Evolutionary conservation across 2,888 invertebrate species (phyloP).

Genomic region (Agrilus cyanescens): DNA sequence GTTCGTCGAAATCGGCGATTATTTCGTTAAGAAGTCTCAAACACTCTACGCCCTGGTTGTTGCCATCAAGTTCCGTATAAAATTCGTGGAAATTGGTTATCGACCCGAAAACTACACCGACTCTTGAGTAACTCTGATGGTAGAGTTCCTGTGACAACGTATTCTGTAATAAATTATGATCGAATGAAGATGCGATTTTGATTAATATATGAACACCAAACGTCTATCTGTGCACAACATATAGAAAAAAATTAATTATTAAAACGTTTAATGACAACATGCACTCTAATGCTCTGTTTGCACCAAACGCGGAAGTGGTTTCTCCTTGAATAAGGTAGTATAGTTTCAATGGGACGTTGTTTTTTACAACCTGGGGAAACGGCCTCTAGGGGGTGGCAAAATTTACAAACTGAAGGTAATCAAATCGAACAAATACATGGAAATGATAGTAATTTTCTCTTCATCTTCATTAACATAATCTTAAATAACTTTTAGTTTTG

Average conservation of each 20-base stretch:
- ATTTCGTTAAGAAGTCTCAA: constrained; percentile 80
- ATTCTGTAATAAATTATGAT: constrained; percentile 36
- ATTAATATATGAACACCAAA: constrained; percentile 5
- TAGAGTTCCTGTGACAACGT: constrained; percentile 71
- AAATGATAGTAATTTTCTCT: too few relatives aligned
- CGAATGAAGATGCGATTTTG: constrained; percentile 5
- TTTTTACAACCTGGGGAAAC: too few relatives aligned
- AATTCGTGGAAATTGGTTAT: constrained; percentile 92
- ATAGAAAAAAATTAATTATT: neutral
- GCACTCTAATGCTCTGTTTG: too few relatives aligned
- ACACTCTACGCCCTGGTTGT: constrained; percentile 86
- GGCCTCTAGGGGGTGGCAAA: too few relatives aligned
- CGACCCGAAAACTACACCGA: constrained; percentile 84
- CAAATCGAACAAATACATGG: too few relatives aligned
- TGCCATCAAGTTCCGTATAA: constrained; percentile 84
- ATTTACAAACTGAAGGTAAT: too few relatives aligned
- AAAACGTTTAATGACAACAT: too few relatives aligned
- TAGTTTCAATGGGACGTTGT: too few relatives aligned
- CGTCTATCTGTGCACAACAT: constrained; percentile 5
- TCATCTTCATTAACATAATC: too few relatives aligned
- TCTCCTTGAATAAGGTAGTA: too few relatives aligned
- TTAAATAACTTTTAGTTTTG: too few relatives aligned
- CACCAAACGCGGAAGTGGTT: too few relatives aligned
- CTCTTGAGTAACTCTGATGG: constrained; percentile 83
- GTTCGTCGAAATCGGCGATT: constrained; percentile 88